Evolutionary conservation across 2,113 vertebrate species (phyloP).

Genomic region (Leucopternis melanops): DNA sequence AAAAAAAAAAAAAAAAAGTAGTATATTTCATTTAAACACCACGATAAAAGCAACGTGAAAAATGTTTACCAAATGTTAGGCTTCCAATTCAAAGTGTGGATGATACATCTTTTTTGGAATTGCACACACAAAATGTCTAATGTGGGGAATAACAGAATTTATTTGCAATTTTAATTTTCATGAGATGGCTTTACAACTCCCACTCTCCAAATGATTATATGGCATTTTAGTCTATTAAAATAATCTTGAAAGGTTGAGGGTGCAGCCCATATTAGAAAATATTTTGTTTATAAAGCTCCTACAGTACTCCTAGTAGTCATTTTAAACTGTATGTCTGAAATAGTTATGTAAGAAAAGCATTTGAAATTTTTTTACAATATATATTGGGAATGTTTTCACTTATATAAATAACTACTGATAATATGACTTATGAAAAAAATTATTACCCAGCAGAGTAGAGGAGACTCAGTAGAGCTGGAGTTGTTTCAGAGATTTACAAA

Average conservation of each 20-base stretch:
- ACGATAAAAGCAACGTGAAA: not conserved
- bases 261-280: conserved; percentile 63
- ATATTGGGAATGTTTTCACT: conserved; percentile 85
- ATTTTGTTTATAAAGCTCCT: conserved; percentile 69
- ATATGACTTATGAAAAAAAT: conserved; percentile 77
- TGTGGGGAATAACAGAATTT: conserved; percentile 65
- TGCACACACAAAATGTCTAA: conserved; percentile 68
- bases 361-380: conserved; percentile 78
- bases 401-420: conserved; percentile 83
- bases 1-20: not conserved
- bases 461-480: too few relatives aligned
- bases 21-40: not conserved
- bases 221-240: conserved; percentile 69
- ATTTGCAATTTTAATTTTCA: conserved; percentile 74
- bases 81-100: conserved; percentile 42
- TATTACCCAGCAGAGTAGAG: too few relatives aligned
- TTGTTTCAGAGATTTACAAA: too few relatives aligned
- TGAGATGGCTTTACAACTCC: conserved; percentile 66
- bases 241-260: conserved; percentile 63
- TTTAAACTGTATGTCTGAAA: conserved; percentile 82
- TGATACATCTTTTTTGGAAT: conserved; percentile 62
- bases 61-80: conserved; percentile 29
- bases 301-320: conserved; percentile 70
- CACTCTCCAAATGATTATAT: conserved; percentile 53
- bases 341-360: conserved; percentile 74